phyloP scores from a whole-genome alignment of 2,888 invertebrate genomes.

The Gibbula magus region DNA sequence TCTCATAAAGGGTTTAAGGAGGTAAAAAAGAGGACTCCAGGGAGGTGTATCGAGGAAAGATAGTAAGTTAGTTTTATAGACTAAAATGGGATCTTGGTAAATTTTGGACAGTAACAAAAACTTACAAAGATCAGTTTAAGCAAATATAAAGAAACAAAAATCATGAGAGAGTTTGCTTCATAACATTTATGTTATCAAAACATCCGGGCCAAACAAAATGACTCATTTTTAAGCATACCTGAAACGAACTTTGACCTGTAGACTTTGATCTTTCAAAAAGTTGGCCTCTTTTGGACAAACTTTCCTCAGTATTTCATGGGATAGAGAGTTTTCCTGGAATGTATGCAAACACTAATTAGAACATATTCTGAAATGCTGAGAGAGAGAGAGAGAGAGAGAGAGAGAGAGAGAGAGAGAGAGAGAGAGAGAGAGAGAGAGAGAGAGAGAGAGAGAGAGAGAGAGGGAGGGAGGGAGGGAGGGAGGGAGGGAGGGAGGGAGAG shows the following conservation, averaged over 20 bases:
- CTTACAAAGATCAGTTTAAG: too few relatives aligned
- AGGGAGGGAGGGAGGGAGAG: neutral
- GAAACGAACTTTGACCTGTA: constrained; percentile 68
- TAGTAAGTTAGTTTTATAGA: too few relatives aligned
- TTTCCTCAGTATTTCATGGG: constrained; percentile 72
- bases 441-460: constrained; percentile 10
- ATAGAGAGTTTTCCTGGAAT: constrained; percentile 72
- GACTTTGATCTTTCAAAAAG: constrained; percentile 69
- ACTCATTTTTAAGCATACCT: constrained; percentile 57
- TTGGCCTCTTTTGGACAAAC: constrained; percentile 73
- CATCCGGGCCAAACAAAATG: too few relatives aligned
- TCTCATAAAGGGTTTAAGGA: too few relatives aligned
- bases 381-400: neutral
- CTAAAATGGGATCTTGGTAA: too few relatives aligned
- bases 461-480: neutral
- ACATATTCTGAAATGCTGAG: neutral
- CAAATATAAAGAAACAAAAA: too few relatives aligned
- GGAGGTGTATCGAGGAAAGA: too few relatives aligned
- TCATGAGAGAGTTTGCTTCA: too few relatives aligned
- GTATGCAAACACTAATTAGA: neutral
- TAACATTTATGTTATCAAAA: too few relatives aligned
- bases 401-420: constrained; percentile 10
- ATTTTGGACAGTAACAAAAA: too few relatives aligned
- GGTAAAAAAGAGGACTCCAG: too few relatives aligned
- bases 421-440: constrained; percentile 1